Base-by-base conservation (phyloP, 1,140 invertebrate genomes). In the Brachionus rubens region DNA sequence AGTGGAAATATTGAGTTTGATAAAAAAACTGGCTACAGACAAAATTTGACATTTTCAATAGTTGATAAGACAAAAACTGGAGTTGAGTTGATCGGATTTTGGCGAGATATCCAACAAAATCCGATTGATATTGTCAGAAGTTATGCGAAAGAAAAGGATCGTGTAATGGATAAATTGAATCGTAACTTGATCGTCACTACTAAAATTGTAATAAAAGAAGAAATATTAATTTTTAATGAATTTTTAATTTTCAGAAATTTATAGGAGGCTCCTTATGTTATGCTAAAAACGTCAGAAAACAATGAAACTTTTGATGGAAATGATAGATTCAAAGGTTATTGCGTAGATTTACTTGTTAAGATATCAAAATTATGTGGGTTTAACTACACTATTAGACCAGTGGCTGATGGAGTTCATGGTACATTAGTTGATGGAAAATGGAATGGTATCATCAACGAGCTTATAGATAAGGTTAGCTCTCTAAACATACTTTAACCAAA, bases 361-460 rank as follows among this genome's bases (percentile, higher is more conserved):
- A 93, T 97, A 21, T 67, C 56, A 62, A 88, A 90, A 36, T 40
- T 76, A 56, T 56, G 48, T 19, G 40, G 40, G 14, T 97, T 98
- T 80, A 92, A 94, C 79, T 97, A 94, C 82, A 91, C 91, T 77
- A 90, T 97, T 62, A 88, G 88, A 21, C 86, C 91, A 75, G 89
- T 89, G 0, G 88, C 89, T 0, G 92, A 95, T 80, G 88, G 88
- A 0, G 87, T 89, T 68, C 95, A 91, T 80, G 94, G 94, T 0
- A 88, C 89, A 43, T 91, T 95, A 91, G 90, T 91, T 10, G 89
- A 85, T 46, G 82, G 91, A 50, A 89, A 77, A 43, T 98, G 94
- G 94, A 91, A 91, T 83, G 94, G 95, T 0, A 90, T 96, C 85
- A 91, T 98, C 1, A 90, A 89, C 79, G 93, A 97, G 81, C 83